Evolutionary conservation across 2,888 invertebrate species (phyloP).

Genomic region (Tenthredo livida): DNA sequence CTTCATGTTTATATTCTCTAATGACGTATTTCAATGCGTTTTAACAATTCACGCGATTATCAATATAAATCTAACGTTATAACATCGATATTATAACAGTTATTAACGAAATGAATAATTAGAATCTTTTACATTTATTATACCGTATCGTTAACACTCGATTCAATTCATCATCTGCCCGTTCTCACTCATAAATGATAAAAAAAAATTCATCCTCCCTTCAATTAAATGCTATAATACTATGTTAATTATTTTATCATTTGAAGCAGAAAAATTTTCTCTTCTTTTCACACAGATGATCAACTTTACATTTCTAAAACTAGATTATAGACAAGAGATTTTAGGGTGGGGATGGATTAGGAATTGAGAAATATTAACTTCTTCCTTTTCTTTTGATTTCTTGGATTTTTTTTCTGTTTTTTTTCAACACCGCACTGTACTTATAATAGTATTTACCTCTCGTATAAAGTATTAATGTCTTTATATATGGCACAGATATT

Average conservation of each 20-base stretch:
- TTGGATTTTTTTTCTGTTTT: not conserved
- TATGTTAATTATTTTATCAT: not conserved
- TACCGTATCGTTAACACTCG: not conserved
- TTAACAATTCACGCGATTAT: not conserved
- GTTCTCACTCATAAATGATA: not conserved
- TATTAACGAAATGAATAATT: not conserved
- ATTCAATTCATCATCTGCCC: not conserved
- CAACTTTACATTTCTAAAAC: not conserved
- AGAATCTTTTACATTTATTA: not conserved
- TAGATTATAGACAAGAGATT: not conserved
- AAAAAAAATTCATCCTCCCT: not conserved
- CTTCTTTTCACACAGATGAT: not conserved
- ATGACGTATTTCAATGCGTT: slow-evolving; percentile 40
- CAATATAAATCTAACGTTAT: not conserved
- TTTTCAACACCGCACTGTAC: not conserved
- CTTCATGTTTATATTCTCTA: slow-evolving; percentile 11
- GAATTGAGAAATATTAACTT: not conserved
- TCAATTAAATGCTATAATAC: not conserved
- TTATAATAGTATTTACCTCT: not conserved
- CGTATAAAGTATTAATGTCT: not conserved
- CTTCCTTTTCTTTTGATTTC: not conserved
- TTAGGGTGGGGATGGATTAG: not conserved
- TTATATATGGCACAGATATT: not conserved
- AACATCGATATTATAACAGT: not conserved
- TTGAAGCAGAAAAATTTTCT: not conserved